Evolutionary conservation across 2,113 vertebrate species (phyloP).

Genomic region (Potamarius usumacintae): DNA sequence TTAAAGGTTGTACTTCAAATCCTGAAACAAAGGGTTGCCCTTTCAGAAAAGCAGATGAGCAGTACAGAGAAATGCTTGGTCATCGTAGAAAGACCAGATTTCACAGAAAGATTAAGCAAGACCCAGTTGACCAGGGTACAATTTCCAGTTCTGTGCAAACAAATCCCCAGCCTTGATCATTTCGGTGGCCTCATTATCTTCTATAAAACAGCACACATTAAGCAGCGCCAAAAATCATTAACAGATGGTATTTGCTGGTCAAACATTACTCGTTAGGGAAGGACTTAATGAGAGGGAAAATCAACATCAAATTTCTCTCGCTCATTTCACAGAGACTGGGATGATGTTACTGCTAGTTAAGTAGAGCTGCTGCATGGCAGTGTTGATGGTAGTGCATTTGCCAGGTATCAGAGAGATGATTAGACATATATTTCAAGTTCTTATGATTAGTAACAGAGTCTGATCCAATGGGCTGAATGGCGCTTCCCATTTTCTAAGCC

Average conservation of each 20-base stretch:
- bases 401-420: conserved; percentile 11
- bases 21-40: background rate
- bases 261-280: conserved; percentile 36
- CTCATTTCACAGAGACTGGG: background rate
- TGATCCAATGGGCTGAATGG: background rate
- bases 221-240: conserved; percentile 40
- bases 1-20: background rate
- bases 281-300: conserved; percentile 36
- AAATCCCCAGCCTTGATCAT: conserved; percentile 22
- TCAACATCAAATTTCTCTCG: conserved; percentile 30
- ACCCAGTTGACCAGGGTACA: background rate
- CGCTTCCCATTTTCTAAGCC: background rate
- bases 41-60: background rate
- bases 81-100: background rate
- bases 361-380: conserved; percentile 1
- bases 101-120: background rate
- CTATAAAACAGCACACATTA: conserved; percentile 26
- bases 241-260: conserved; percentile 42
- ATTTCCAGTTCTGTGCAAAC: conserved; percentile 9
- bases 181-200: conserved; percentile 37
- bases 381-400: background rate
- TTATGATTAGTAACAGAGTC: conserved; percentile 5
- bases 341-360: conserved; percentile 1
- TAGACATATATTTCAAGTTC: background rate
- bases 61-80: background rate